Base-by-base conservation (phyloP, 2,888 invertebrate species). In the Cantharis nigra region DNA sequence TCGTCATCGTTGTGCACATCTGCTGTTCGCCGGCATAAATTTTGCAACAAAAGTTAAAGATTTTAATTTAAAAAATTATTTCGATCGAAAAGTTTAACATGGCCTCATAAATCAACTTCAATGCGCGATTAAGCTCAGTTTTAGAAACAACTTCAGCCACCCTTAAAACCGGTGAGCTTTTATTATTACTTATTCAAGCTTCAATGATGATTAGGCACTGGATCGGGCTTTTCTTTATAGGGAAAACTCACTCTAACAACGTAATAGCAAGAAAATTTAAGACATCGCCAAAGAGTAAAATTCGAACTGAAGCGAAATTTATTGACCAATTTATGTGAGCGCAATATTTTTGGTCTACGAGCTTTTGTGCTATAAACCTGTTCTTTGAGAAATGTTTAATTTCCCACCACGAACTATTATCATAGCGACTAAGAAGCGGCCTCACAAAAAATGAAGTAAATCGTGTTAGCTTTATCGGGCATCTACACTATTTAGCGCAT, bases 401-500 rank as follows among this genome's bases (percentile, higher is more conserved):
- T 67, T 67, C 64, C 13, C 63, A 63, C 16, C 11, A 16, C 16
- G 23, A 3, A 20, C n/a, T 10, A 18, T 65, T 23, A 65, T 65
- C 65, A 20, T 65, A 76, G 63, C 20, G 49, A 72, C 67, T 71
- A 62, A 18, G 30, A 67, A 67, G 20, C 72, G 72, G 75, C 69
- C 63, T 33, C 16, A 33, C 71, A 74, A 77, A 77, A 77, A 78
- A 71, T 33, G 74, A 67, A 78, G 69, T 78, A 70, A 76, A 76
- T 78, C 75, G 78, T 76, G 78, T 76, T 67, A 26, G 64, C 26
- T 30, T 75, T 79, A 79, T 77, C 79, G 72, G 79, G 75, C 70
- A 78, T 73, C 75, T 72, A 69, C 33, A 77, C 77, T 76, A 80
- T 77, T 80, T 79, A 79, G 79, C 79, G 76, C 80, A 80, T 80